Evolutionary conservation across 2,888 invertebrate species (phyloP).

Genomic region (Cacoxenus indagator): DNA sequence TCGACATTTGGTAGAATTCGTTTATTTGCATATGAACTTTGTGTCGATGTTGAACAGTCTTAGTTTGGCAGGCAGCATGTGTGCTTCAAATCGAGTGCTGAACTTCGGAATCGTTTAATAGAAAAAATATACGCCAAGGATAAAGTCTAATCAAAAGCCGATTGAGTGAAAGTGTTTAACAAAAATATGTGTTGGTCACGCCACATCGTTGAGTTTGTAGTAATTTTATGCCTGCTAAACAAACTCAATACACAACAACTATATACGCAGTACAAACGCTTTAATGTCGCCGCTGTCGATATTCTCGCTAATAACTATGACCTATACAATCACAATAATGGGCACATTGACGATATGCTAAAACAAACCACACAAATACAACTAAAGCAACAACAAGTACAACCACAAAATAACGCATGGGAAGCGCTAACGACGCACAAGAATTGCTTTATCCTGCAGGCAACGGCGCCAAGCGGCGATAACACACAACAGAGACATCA

Average conservation of each 20-base stretch:
- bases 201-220: slow-evolving; percentile 35
- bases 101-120: not conserved
- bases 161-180: not conserved
- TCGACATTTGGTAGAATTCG: slow-evolving; percentile 41
- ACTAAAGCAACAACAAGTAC: slow-evolving; percentile 7
- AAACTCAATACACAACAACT: slow-evolving; percentile 21
- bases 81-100: not conserved
- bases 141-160: not conserved
- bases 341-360: slow-evolving; percentile 11
- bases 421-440: slow-evolving; percentile 50
- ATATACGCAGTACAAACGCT: slow-evolving; percentile 33
- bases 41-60: slow-evolving; percentile 33
- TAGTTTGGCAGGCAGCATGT: slow-evolving; percentile 46
- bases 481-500: not conserved
- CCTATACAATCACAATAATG: not conserved
- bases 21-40: slow-evolving; percentile 37
- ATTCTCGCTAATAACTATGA: not conserved
- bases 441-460: slow-evolving; percentile 60
- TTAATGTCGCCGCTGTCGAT: slow-evolving; percentile 46
- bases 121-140: slow-evolving; percentile 8
- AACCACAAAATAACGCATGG: slow-evolving; percentile 45
- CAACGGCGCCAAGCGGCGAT: slow-evolving; percentile 45
- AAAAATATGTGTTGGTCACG: slow-evolving; percentile 46
- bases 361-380: slow-evolving; percentile 22
- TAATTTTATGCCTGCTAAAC: slow-evolving; percentile 36